phyloP scores from a whole-genome alignment of 1,140 invertebrate species.

The Planococcus citri region DNA sequence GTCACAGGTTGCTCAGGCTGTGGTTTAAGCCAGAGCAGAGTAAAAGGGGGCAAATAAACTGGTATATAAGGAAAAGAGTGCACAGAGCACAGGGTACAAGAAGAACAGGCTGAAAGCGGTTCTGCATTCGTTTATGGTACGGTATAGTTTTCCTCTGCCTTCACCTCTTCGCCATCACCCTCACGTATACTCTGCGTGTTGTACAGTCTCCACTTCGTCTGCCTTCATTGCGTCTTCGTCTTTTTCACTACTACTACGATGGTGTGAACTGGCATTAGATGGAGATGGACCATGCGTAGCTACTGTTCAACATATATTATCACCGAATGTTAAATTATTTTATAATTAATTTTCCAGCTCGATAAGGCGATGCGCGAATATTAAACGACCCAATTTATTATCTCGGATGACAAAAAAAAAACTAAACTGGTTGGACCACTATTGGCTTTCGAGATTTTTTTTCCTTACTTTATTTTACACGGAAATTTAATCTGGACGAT shows the following conservation, averaged over 20 bases:
- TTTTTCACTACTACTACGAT: too few species aligned
- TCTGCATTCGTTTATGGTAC: slow-evolving; percentile 4
- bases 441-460: too few species aligned
- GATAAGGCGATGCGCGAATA: slow-evolving; percentile 5
- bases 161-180: neutral
- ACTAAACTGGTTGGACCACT: neutral
- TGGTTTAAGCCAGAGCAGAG: neutral
- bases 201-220: too few species aligned
- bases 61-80: slow-evolving; percentile 10
- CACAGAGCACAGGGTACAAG: neutral
- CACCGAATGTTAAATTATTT: neutral
- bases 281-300: neutral
- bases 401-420: neutral
- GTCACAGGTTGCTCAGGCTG: slow-evolving; percentile 15
- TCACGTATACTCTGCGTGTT: too few species aligned
- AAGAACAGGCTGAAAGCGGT: slow-evolving; percentile 10
- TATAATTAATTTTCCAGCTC: neutral
- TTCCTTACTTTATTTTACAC: too few species aligned
- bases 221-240: too few species aligned
- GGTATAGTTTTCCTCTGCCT: neutral
- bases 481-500: too few species aligned
- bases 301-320: neutral
- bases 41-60: neutral
- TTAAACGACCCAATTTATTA: slow-evolving; percentile 4
- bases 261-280: too few species aligned